These are phyloP conservation scores for Alcis repandata DNA, from an alignment of 2,888 invertebrate species.

Conservation along the genomic window DNA sequence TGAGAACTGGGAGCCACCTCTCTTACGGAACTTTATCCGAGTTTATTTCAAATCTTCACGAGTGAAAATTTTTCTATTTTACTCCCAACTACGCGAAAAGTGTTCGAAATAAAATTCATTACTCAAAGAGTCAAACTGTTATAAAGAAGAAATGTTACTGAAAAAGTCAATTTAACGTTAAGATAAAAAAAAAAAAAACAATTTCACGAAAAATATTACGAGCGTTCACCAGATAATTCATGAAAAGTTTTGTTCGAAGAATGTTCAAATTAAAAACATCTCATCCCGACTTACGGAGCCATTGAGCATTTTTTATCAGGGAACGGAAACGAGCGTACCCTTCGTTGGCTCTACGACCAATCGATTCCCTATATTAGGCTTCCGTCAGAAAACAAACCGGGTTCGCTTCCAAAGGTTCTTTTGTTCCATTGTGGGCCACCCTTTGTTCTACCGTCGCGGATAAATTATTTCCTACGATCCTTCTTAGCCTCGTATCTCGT, in stretches of 20 bases:
- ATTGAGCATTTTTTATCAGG: conserved; percentile 57
- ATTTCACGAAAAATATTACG: conserved; percentile 1
- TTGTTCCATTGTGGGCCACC: conserved; percentile 80
- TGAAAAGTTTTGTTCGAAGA: conserved; percentile 15
- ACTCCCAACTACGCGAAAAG: background rate
- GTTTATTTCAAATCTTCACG: conserved; percentile 39
- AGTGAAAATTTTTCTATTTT: conserved; percentile 1
- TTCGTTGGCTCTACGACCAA: conserved; percentile 72
- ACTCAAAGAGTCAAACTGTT: background rate
- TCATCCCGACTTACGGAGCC: conserved; percentile 33
- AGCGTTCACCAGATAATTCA: conserved; percentile 5
- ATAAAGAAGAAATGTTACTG: background rate
- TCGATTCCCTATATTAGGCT: conserved; percentile 82
- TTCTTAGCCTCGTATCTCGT: conserved; percentile 81
- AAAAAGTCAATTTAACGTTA: conserved; percentile 7
- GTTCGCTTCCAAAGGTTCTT: conserved; percentile 74
- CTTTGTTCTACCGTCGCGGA: conserved; percentile 83
- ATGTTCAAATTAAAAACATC: conserved; percentile 39
- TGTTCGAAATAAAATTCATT: background rate
- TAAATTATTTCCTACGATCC: conserved; percentile 85
- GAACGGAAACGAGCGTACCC: conserved; percentile 69
- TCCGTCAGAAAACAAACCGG: conserved; percentile 81
- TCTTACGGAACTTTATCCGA: conserved; percentile 59
- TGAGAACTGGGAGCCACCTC: conserved; percentile 51
- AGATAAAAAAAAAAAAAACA: background rate